Conservation (phyloP, 1,140 invertebrate genomes). For the Cataglyphis hispanica region DNA sequence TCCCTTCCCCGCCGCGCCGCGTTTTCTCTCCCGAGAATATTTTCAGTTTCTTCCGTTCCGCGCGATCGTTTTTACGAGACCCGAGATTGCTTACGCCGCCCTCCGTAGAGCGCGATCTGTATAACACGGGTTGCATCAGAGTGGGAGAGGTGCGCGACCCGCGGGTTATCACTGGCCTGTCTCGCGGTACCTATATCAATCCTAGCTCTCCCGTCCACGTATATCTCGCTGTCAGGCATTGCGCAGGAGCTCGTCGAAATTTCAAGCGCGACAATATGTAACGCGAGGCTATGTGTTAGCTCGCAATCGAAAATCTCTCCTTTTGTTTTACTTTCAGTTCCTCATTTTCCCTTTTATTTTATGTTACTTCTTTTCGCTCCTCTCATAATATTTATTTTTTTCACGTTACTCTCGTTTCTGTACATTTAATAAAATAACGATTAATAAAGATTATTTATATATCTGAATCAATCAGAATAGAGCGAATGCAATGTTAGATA, state of each 20-base stretch:
- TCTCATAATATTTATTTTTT: neutral
- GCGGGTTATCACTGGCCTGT: constrained; percentile 81
- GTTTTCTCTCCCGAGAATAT: constrained; percentile 30
- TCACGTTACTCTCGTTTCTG: neutral
- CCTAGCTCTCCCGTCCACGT: constrained; percentile 78
- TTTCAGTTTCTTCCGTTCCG: constrained; percentile 19
- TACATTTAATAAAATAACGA: no score
- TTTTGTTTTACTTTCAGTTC: neutral
- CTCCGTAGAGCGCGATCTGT: constrained; percentile 55
- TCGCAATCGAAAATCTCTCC: neutral
- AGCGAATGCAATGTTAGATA: neutral
- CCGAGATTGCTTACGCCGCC: constrained; percentile 16
- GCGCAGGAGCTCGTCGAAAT: constrained; percentile 64
- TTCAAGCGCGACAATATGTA: constrained; percentile 62
- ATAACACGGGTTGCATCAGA: constrained; percentile 66
- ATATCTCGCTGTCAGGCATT: constrained; percentile 71
- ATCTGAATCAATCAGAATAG: neutral
- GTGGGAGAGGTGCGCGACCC: constrained; percentile 81
- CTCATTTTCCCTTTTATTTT: neutral
- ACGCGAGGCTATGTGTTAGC: neutral
- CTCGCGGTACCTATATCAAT: constrained; percentile 82
- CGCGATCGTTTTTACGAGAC: constrained; percentile 40
- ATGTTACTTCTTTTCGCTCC: neutral
- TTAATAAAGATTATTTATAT: neutral
- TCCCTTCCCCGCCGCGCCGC: neutral